Conservation (phyloP, 2,888 invertebrate species). For the Cheilosia scutellata region DNA sequence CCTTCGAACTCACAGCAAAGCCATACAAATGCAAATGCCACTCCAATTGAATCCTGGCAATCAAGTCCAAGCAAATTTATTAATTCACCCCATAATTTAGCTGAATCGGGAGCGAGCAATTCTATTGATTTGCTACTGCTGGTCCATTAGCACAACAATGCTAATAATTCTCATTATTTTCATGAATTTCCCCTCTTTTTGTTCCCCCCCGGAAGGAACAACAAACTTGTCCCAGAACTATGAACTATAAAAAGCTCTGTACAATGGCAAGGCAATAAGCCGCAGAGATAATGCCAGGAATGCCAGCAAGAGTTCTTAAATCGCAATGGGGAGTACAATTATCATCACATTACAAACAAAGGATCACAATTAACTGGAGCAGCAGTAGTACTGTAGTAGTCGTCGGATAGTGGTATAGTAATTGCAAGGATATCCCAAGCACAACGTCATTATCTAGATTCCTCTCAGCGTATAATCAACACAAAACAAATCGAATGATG, state of each 20-base stretch:
- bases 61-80: constrained; percentile 68
- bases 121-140: constrained; percentile 26
- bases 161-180: constrained; percentile 64
- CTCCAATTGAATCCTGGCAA: constrained; percentile 34
- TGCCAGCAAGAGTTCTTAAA: constrained; percentile 61
- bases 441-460: constrained; percentile 54
- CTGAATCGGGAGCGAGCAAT: constrained; percentile 32
- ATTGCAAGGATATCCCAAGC: constrained; percentile 55
- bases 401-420: constrained; percentile 6
- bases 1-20: neutral
- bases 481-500: constrained; percentile 64
- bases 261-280: constrained; percentile 66
- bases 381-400: neutral
- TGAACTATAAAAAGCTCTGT: constrained; percentile 8
- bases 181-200: constrained; percentile 20
- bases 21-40: constrained; percentile 53
- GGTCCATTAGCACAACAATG: constrained; percentile 64
- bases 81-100: constrained; percentile 44
- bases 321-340: constrained; percentile 48
- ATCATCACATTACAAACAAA: constrained; percentile 70
- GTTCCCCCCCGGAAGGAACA: neutral
- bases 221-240: neutral
- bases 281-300: constrained; percentile 66
- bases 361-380: constrained; percentile 70
- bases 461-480: constrained; percentile 41